These are phyloP conservation scores for Arremon aurantiirostris DNA, from an alignment of 2,797 vertebrate species.

Conservation along the genomic window DNA sequence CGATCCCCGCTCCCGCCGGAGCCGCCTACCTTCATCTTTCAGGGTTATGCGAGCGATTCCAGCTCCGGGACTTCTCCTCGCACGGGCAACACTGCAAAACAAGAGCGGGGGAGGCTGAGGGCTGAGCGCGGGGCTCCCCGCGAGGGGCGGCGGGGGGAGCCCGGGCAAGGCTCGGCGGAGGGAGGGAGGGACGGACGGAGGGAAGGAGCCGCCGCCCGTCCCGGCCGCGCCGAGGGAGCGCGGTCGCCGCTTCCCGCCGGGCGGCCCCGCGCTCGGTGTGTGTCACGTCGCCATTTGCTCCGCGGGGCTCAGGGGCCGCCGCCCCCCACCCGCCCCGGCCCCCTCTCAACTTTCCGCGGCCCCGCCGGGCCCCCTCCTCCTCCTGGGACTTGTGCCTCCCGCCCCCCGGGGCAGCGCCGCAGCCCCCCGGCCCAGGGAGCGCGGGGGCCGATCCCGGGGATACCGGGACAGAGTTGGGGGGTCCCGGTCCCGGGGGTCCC, in stretches of 20 bases:
- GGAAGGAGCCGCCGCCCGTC: not conserved
- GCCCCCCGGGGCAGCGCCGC: not conserved
- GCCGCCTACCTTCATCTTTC: constrained; percentile 91
- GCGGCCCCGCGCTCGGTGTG: constrained; percentile 66
- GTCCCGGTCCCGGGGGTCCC: not conserved
- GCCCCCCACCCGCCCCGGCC: not conserved
- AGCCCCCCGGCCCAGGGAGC: not conserved
- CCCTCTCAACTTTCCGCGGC: not conserved
- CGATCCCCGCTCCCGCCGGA: not conserved
- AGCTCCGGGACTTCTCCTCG: constrained; percentile 81
- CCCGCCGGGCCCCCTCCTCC: not conserved
- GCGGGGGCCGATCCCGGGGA: not conserved
- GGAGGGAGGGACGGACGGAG: not conserved
- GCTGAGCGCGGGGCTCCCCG: not conserved
- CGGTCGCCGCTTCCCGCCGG: constrained; percentile 15
- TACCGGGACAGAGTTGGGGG: not conserved
- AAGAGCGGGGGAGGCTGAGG: not conserved
- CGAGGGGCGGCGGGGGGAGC: not conserved
- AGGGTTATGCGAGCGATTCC: constrained; percentile 89
- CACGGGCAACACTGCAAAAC: constrained; percentile 57
- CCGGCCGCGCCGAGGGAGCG: not conserved
- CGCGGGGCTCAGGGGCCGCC: constrained; percentile 39
- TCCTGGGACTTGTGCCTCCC: not conserved
- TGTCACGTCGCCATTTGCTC: constrained; percentile 89
- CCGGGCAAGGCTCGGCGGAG: not conserved